Percentiles rank a stretch among this genome's conserved stretches.
Conservation (phyloP, 2,888 invertebrate species). For the Celastrina argiolus region DNA sequence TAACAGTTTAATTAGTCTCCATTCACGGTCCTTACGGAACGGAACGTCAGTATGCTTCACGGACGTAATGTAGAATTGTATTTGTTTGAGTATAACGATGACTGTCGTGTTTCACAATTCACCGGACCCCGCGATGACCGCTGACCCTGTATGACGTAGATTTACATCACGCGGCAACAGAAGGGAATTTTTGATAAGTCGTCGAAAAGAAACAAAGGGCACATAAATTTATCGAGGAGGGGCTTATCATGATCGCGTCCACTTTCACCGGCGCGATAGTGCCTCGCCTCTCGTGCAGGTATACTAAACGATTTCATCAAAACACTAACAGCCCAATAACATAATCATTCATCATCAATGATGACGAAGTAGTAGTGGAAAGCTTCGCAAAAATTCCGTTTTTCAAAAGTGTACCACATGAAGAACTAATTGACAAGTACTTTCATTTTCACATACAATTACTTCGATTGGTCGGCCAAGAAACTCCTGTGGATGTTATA, state of each 20-base stretch:
- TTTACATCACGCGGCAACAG: slow-evolving; percentile 41
- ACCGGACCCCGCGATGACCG: slow-evolving; percentile 35
- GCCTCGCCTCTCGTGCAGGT: background rate
- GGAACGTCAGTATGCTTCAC: background rate
- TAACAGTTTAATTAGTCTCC: background rate
- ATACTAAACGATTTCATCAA: background rate
- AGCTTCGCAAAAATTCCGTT: no score
- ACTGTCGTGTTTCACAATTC: background rate
- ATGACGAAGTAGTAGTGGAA: no score
- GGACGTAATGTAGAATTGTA: background rate
- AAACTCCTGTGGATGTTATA: no score
- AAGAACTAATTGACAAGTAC: no score
- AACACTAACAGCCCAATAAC: no score
- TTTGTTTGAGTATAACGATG: background rate
- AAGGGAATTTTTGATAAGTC: slow-evolving; percentile 67
- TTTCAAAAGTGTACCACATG: no score
- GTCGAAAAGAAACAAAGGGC: slow-evolving; percentile 72
- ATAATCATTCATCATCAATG: no score
- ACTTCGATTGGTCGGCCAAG: no score
- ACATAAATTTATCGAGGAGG: slow-evolving; percentile 68
- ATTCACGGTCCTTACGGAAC: background rate
- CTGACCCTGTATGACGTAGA: slow-evolving; percentile 48
- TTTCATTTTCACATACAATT: no score
- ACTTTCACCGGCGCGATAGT: slow-evolving; percentile 55
- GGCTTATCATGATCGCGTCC: slow-evolving; percentile 65